A percentile compares a stretch with the other conserved stretches of the same genome.
These are phyloP conservation scores for Drosophila equinoxialis DNA, from an alignment of 1,140 invertebrate species.

Conservation along the genomic window DNA sequence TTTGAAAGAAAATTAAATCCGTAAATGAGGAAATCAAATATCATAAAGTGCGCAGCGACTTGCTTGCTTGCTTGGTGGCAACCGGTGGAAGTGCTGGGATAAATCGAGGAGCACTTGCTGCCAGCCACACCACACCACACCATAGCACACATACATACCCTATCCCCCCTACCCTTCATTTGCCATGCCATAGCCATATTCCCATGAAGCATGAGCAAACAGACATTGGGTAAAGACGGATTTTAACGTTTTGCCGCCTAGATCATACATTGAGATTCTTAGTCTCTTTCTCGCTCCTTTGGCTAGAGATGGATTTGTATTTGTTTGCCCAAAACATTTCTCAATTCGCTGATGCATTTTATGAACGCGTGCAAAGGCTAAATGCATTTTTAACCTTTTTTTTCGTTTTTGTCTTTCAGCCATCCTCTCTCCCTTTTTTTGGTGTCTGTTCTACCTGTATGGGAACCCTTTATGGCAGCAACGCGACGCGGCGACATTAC, in stretches of 20 bases:
- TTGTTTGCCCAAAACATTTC: slow-evolving; percentile 76
- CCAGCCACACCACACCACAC: background rate
- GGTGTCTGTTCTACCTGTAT: slow-evolving; percentile 31
- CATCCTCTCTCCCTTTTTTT: slow-evolving; percentile 11
- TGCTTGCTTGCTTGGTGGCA: slow-evolving; percentile 72
- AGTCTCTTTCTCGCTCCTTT: slow-evolving; percentile 32
- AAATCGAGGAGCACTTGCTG: slow-evolving; percentile 38
- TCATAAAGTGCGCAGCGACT: slow-evolving; percentile 73
- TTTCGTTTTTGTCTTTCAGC: slow-evolving; percentile 12
- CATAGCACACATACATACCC: too few species aligned
- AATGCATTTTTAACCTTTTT: slow-evolving; percentile 76
- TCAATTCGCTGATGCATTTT: slow-evolving; percentile 79
- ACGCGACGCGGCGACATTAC: background rate
- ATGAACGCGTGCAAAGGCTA: slow-evolving; percentile 75
- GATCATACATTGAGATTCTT: slow-evolving; percentile 14
- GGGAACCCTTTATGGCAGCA: slow-evolving; percentile 11
- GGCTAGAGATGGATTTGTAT: slow-evolving; percentile 20
- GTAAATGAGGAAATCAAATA: slow-evolving; percentile 82
- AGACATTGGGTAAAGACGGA: slow-evolving; percentile 48
- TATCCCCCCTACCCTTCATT: slow-evolving; percentile 21
- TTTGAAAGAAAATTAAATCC: slow-evolving; percentile 82
- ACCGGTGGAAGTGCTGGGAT: slow-evolving; percentile 37
- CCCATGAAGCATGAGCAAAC: slow-evolving; percentile 76
- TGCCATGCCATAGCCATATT: slow-evolving; percentile 48
- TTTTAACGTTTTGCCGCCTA: slow-evolving; percentile 75